Evolutionary conservation across 2,113 vertebrate species (phyloP), one percentile per base, ranked within the genome.

Genomic region (Picathartes gymnocephalus): DNA sequence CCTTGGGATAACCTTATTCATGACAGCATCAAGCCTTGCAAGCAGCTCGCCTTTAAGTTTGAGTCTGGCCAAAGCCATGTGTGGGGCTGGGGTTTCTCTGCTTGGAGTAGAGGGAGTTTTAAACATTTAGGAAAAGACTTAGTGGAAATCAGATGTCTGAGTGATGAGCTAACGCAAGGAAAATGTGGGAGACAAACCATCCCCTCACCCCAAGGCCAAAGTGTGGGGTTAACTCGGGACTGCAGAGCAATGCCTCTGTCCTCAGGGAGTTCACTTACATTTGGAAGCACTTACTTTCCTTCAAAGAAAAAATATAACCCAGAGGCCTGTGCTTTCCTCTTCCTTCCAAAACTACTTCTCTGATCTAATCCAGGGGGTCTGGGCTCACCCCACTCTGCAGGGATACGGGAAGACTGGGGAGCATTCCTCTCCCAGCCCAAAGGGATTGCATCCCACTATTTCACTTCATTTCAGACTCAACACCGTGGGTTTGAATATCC

Each of bases 211-310:
- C 74, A 88, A 85, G 88, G 93, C 85, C 74, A 80, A 90, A 94
- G 45, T 31, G 66, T 85, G 71, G 83, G 64, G 83, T 94, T 89
- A 94, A 47, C 57, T 87, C 3, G 0, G 81, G 85, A 90, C 58
- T 94, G 79, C 85, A 91, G 73, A 87, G 78, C 18, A 35, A 80
- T 90, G 70, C 54, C 85, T 94, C 53, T 5, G 1, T 82, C 92
- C 85, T 90, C 1, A 4, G 80, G 68, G 88, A 93, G 39, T 73
- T 92, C 33, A 10, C 77, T 88, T 84, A 83, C 85, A 95, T 95
- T 95, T 97, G 94, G 94, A 96, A 97, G 40, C 88, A 92, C 68
- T 96, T 95, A 92, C 42, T 92, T 90, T 88, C 68, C 45, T 86
- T 86, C 85, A 86, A 88, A 90, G 37, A 61, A 88, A 48, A 92